Base-by-base conservation (phyloP, 2,797 vertebrate species). In the Periophthalmus magnuspinnatus region DNA sequence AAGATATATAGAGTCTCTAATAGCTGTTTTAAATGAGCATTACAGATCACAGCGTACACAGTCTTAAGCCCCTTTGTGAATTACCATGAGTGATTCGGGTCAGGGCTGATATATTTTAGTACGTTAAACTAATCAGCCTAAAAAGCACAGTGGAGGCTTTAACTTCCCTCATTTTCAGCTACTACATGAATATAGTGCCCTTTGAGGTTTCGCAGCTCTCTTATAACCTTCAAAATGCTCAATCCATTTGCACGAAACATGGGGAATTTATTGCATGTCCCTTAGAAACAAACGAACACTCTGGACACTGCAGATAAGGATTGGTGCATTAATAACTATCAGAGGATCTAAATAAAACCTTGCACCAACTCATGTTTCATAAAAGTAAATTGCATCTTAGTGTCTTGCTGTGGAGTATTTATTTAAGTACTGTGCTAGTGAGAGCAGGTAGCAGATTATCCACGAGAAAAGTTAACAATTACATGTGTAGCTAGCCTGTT, bases 211-310 rank as follows among this genome's bases (percentile, higher is more conserved):
- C 59, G 19, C 9, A 11, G 7, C 22, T 11, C 57, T 59, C 28
- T 4, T 61, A 28, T 36, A 54, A 59, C 0, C 66, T 66, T 77
- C 68, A 56, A 71, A 74, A 77, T 58, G 45, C 45, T 71, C 48
- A 65, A 56, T 69, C 67, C 41, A 76, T 67, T 65, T 38, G 38
- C 67, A 14, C 4, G 17, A 66, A 21, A 67, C 28, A 22, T 10
- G 61, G 6, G 34, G 16, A 52, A 59, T 9, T 65, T 61, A 68
- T 5, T 59, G 65, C 74, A 47, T 68, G 70, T 54, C 45, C 71
- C 57, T 72, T 77, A 61, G 72, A 13, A 81, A 81, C 78, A 50
- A 55, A 45, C 5, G 41, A 45, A 5, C 2, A 41, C 41, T 45
- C 14, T 45, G 41, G 11, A 45, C 41, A 45, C 14, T 45, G 13